A percentile compares a stretch with the other conserved stretches of the same genome.
Conservation (phyloP, 2,888 invertebrate species). For the Drosophila quinaria region DNA sequence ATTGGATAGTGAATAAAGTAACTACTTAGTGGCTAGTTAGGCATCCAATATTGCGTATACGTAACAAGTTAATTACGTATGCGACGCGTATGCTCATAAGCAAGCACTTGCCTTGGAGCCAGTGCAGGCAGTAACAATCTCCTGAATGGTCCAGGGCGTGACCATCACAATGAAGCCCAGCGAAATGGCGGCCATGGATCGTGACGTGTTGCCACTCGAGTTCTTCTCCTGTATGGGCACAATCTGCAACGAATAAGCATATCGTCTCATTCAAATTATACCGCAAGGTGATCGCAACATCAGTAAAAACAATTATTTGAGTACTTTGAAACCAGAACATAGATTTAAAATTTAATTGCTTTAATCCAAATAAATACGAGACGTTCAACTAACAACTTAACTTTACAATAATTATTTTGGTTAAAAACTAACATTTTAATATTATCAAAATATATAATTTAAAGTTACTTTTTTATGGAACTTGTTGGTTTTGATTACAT, state of each 20-base stretch:
- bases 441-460: too few species aligned
- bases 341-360: not conserved
- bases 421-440: too few species aligned
- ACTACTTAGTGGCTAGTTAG: not conserved
- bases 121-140: constrained; percentile 95
- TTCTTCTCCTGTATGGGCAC: constrained; percentile 86
- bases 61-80: constrained; percentile 62
- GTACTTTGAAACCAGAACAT: not conserved
- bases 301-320: not conserved
- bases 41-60: constrained; percentile 36
- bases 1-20: constrained; percentile 27
- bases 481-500: not conserved
- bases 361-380: too few species aligned
- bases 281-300: not conserved
- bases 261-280: not conserved
- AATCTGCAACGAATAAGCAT: constrained; percentile 70
- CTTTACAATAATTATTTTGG: too few species aligned
- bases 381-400: too few species aligned
- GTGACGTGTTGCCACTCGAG: constrained; percentile 91
- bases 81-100: constrained; percentile 29
- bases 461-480: not conserved
- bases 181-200: constrained; percentile 97
- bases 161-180: constrained; percentile 96
- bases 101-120: constrained; percentile 89
- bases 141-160: constrained; percentile 96